Conservation (phyloP, 2,113 vertebrate species). For the Pitta sordida region DNA sequence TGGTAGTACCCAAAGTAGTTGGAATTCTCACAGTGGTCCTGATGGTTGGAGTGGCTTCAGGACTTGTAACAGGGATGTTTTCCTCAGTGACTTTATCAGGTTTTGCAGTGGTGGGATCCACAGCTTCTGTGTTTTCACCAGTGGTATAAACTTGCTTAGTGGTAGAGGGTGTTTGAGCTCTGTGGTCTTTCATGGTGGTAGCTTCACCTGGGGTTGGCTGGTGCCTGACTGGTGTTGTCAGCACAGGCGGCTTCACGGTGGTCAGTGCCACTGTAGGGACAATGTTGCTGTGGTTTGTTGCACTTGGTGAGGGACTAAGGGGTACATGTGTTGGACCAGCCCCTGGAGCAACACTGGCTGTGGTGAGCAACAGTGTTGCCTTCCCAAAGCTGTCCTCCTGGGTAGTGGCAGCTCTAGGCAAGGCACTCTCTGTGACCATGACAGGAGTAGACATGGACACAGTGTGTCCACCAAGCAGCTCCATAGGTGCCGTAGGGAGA, state of each 20-base stretch:
- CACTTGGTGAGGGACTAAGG: background rate
- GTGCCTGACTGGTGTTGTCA: background rate
- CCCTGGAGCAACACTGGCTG: background rate
- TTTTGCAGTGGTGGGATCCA: background rate
- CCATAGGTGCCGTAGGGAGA: background rate
- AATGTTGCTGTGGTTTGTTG: background rate
- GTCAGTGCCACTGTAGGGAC: background rate
- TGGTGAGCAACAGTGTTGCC: background rate
- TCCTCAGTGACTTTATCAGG: background rate
- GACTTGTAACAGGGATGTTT: background rate
- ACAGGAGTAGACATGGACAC: background rate
- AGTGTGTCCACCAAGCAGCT: background rate
- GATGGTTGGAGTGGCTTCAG: background rate
- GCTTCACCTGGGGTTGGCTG: background rate
- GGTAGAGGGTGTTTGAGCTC: background rate
- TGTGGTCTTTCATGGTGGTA: background rate
- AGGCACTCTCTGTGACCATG: background rate
- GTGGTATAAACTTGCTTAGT: background rate
- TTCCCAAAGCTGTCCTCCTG: background rate
- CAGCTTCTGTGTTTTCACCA: background rate
- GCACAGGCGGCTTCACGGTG: background rate
- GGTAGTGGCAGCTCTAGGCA: background rate
- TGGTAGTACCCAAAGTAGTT: constrained; percentile 2
- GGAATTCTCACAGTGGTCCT: background rate
- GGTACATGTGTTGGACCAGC: background rate